phyloP scores from a whole-genome alignment of 2,113 vertebrate genomes.

The Jacana jacana region DNA sequence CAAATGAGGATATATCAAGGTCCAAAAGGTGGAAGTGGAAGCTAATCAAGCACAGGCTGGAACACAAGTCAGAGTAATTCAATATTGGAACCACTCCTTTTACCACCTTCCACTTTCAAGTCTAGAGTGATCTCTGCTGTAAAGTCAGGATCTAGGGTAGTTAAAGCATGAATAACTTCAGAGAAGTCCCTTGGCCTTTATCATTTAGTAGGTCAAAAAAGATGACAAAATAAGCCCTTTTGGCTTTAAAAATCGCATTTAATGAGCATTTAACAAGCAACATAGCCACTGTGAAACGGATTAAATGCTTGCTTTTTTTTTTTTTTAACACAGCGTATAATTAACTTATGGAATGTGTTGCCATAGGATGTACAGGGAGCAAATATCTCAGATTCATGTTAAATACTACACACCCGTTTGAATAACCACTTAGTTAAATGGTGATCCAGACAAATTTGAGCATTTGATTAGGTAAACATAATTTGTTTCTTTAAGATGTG shows the following conservation, averaged over 20 bases:
- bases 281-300: not conserved
- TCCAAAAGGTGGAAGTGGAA: not conserved
- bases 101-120: not conserved
- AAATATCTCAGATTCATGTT: not conserved
- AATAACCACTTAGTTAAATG: not conserved
- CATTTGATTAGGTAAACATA: not conserved
- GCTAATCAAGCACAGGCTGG: not conserved
- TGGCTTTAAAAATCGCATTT: not conserved
- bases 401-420: not conserved
- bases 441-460: not conserved
- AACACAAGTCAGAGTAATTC: not conserved
- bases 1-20: not conserved
- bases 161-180: not conserved
- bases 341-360: slow-evolving; percentile 27
- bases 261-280: not conserved
- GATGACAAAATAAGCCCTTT: not conserved
- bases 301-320: not conserved
- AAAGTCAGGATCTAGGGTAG: not conserved
- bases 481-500: not conserved
- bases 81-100: not conserved
- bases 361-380: not conserved
- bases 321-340: not conserved
- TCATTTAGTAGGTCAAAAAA: not conserved
- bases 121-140: not conserved
- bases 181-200: not conserved